Evolutionary conservation across 1,140 invertebrate species (phyloP).

Genomic region (Microplitis demolitor): DNA sequence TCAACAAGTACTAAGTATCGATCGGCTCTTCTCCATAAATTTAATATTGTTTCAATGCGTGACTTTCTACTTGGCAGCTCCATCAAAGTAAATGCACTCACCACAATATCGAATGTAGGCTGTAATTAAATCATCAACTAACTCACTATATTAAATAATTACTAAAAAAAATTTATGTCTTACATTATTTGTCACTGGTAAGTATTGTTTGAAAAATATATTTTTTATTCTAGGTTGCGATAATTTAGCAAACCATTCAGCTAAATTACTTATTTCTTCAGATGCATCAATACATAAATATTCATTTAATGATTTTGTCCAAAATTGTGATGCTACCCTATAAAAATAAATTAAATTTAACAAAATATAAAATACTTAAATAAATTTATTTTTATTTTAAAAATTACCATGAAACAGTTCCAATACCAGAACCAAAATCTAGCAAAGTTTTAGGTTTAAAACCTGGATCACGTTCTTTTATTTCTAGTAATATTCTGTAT

Average conservation of each 20-base stretch:
- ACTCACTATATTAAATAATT: no score
- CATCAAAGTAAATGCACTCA: conserved; percentile 80
- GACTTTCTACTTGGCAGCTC: conserved; percentile 73
- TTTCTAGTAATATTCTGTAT: conserved; percentile 75
- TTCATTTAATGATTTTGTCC: conserved; percentile 76
- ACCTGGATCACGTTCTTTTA: conserved; percentile 66
- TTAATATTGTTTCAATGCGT: conserved; percentile 74
- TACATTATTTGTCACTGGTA: conserved; percentile 65
- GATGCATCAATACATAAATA: conserved; percentile 84
- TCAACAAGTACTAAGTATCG: conserved; percentile 85
- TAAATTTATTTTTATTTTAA: conserved; percentile 12
- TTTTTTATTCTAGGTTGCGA: conserved; percentile 64
- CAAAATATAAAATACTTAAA: no score
- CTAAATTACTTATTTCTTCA: conserved; percentile 78
- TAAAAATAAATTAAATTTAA: conserved; percentile 27
- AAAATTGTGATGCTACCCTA: conserved; percentile 75
- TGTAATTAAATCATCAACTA: conserved; percentile 56
- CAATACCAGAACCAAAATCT: conserved; percentile 90
- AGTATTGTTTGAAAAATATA: conserved; percentile 76
- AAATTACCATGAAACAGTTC: conserved; percentile 77
- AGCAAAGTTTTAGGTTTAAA: conserved; percentile 79
- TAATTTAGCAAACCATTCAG: conserved; percentile 72
- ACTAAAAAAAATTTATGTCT: no score
- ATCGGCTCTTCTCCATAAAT: conserved; percentile 85
- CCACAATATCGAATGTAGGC: conserved; percentile 78